Conservation (phyloP, 2,888 invertebrate species). For the Callinectes sapidus region DNA sequence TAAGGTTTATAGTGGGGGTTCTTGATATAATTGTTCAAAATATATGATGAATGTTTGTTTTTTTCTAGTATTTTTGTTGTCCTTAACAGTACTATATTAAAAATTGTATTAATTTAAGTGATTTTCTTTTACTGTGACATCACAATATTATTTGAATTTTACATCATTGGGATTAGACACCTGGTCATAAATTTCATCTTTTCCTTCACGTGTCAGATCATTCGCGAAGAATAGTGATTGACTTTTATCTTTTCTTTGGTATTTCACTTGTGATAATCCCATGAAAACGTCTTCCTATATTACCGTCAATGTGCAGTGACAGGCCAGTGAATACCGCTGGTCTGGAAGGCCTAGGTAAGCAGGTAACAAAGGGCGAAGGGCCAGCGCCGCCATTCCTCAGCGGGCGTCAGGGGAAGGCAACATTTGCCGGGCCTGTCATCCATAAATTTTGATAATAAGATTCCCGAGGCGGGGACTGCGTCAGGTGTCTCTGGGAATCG, state of each 20-base stretch:
- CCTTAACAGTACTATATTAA: neutral
- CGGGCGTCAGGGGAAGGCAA: neutral
- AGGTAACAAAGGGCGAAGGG: neutral
- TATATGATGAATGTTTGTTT: neutral
- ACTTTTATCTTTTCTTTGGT: neutral
- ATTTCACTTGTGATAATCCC: neutral
- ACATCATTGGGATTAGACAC: neutral
- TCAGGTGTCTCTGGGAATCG: slow-evolving; percentile 24
- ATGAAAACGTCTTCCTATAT: neutral
- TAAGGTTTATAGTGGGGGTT: too few species aligned
- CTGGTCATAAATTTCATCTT: neutral
- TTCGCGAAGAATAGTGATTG: neutral
- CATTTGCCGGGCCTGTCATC: neutral
- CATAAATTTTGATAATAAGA: slow-evolving; percentile 37
- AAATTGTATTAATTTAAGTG: neutral
- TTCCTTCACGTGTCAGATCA: neutral
- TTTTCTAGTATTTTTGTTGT: neutral
- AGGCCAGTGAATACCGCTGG: neutral
- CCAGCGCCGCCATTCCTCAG: neutral
- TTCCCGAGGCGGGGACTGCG: slow-evolving; percentile 24
- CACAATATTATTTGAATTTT: neutral
- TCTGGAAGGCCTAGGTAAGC: neutral
- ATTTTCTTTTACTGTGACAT: neutral
- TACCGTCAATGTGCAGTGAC: neutral
- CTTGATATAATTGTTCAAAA: neutral